Percentiles rank a stretch among this genome's conserved stretches.
Evolutionary conservation across 2,113 vertebrate species (phyloP).

Genomic region (Zingel zingel): DNA sequence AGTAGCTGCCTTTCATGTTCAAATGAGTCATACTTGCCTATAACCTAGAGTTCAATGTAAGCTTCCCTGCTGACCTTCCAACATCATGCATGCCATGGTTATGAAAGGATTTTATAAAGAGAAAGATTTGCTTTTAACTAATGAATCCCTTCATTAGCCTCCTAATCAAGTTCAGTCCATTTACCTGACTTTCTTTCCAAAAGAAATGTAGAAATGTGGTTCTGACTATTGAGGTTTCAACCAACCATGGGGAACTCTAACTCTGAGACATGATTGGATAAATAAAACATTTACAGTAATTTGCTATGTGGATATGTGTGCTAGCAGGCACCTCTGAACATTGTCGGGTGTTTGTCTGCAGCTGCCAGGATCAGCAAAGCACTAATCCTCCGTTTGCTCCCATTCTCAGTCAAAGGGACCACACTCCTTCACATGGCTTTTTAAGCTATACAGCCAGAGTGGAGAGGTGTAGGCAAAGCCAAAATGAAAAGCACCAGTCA

Average conservation of each 20-base stretch:
- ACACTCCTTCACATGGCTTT: conserved; percentile 55
- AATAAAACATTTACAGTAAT: conserved; percentile 68
- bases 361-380: conserved; percentile 58
- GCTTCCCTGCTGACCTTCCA: background rate
- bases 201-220: conserved; percentile 6
- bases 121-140: background rate
- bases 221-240: conserved; percentile 31
- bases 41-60: background rate
- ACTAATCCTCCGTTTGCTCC: conserved; percentile 73
- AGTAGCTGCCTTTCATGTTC: background rate
- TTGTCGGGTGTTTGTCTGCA: conserved; percentile 54
- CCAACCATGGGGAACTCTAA: conserved; percentile 36
- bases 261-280: conserved; percentile 57
- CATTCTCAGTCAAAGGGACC: conserved; percentile 46
- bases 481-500: conserved; percentile 69
- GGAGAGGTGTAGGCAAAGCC: conserved; percentile 54
- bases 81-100: background rate
- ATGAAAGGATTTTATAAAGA: background rate
- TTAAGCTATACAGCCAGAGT: conserved; percentile 45
- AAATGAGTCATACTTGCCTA: background rate
- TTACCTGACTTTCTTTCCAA: background rate
- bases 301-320: conserved; percentile 42
- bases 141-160: too few species aligned
- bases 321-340: conserved; percentile 53
- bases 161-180: background rate